These are phyloP conservation scores for Eupsilia transversa DNA, from an alignment of 2,888 invertebrate genomes.

Conservation along the genomic window DNA sequence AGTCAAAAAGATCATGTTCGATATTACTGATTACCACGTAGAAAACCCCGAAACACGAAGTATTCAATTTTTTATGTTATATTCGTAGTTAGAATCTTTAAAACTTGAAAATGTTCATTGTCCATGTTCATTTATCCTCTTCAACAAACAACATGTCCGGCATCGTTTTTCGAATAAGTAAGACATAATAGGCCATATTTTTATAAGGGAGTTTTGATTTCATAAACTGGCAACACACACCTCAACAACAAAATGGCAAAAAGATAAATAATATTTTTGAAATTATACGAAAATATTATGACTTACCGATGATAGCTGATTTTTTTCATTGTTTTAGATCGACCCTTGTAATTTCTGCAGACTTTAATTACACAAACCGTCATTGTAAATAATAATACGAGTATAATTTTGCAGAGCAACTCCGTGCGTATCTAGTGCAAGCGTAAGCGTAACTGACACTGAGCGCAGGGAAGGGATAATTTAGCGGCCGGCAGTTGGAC, in stretches of 20 bases:
- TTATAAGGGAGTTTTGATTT: not conserved
- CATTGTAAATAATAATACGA: not conserved
- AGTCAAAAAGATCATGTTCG: too few relatives aligned
- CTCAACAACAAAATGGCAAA: not conserved
- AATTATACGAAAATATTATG: not conserved
- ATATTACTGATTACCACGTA: too few relatives aligned
- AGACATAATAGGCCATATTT: not conserved
- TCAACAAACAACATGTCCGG: not conserved
- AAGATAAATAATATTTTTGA: not conserved
- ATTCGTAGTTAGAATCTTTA: not conserved
- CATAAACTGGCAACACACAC: not conserved
- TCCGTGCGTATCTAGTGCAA: not conserved
- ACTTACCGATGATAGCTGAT: conserved; percentile 3
- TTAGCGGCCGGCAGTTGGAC: not conserved
- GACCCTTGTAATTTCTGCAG: not conserved
- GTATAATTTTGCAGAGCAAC: not conserved
- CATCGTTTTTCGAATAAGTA: not conserved
- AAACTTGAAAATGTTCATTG: too few relatives aligned
- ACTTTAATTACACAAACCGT: not conserved
- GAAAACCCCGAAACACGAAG: too few relatives aligned
- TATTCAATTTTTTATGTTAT: not conserved
- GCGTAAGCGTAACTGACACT: not conserved
- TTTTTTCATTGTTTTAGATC: not conserved
- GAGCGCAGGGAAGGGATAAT: not conserved
- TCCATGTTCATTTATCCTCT: too few relatives aligned